phyloP scores from a whole-genome alignment of 2,797 vertebrate species.

The Poeciliopsis gracilis region DNA sequence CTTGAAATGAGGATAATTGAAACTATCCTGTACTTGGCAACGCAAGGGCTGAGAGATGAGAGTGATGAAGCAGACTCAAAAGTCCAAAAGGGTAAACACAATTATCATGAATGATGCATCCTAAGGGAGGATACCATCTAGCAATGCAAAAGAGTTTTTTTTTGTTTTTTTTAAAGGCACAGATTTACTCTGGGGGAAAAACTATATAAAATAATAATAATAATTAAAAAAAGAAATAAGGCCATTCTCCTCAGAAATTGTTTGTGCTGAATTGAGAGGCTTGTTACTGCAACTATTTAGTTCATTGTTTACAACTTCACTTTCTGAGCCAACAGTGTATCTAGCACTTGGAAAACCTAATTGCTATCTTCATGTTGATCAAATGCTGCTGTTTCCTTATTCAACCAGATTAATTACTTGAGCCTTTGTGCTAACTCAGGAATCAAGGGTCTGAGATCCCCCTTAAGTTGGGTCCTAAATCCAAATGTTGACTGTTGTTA shows the following conservation, averaged over 20 bases:
- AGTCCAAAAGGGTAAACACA: constrained; percentile 7
- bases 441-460: background rate
- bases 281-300: background rate
- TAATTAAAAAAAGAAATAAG: background rate
- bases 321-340: background rate
- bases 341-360: background rate
- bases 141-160: background rate
- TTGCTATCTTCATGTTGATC: background rate
- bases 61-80: background rate
- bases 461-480: background rate
- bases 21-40: constrained; percentile 9
- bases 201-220: background rate
- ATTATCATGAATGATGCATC: constrained; percentile 1
- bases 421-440: background rate
- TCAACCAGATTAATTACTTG: background rate
- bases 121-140: background rate
- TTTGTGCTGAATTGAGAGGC: background rate
- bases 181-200: background rate
- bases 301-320: background rate
- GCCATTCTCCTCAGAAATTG: background rate
- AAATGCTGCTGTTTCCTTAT: background rate
- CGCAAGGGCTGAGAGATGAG: background rate
- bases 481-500: background rate
- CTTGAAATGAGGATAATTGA: constrained; percentile 4
- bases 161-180: background rate